These are phyloP conservation scores for Cataglyphis altisquamis DNA, from an alignment of 2,888 invertebrate species.

Conservation along the genomic window DNA sequence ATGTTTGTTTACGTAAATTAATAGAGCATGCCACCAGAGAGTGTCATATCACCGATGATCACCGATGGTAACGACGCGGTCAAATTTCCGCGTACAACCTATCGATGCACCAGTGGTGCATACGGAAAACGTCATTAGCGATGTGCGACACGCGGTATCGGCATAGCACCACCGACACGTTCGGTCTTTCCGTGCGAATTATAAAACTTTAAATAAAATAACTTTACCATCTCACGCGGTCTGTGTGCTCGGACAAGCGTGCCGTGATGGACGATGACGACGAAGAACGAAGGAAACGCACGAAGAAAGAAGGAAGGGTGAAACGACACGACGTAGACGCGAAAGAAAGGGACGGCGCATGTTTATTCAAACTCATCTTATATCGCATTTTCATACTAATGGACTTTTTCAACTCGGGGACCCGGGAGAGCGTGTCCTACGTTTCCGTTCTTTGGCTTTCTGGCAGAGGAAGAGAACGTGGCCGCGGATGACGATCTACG, in stretches of 20 bases:
- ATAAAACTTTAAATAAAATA: conserved; percentile 84
- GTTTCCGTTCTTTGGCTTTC: conserved; percentile 49
- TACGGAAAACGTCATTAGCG: conserved; percentile 12
- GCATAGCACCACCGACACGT: conserved; percentile 60
- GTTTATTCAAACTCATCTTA: conserved; percentile 81
- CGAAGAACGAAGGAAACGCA: conserved; percentile 39
- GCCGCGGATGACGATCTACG: conserved; percentile 13
- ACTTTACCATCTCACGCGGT: conserved; percentile 75
- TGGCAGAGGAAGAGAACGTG: conserved; percentile 26
- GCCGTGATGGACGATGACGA: conserved; percentile 40
- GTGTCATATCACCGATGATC: not conserved
- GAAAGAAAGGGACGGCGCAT: conserved; percentile 69
- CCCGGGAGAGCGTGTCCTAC: conserved; percentile 13
- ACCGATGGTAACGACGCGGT: not conserved
- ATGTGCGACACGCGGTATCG: conserved; percentile 23
- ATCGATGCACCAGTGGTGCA: not conserved
- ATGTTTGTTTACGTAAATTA: not conserved
- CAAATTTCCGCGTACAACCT: not conserved
- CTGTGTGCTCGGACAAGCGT: conserved; percentile 56
- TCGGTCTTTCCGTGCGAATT: conserved; percentile 62
- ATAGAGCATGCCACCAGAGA: not conserved
- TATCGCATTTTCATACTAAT: conserved; percentile 84
- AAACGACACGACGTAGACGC: conserved; percentile 56
- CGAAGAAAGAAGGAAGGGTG: conserved; percentile 15
- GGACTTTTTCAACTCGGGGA: conserved; percentile 78